A percentile compares a stretch with the other conserved stretches of the same genome.
Evolutionary conservation across 2,888 invertebrate species (phyloP).

Genomic region (Gibbula magus): DNA sequence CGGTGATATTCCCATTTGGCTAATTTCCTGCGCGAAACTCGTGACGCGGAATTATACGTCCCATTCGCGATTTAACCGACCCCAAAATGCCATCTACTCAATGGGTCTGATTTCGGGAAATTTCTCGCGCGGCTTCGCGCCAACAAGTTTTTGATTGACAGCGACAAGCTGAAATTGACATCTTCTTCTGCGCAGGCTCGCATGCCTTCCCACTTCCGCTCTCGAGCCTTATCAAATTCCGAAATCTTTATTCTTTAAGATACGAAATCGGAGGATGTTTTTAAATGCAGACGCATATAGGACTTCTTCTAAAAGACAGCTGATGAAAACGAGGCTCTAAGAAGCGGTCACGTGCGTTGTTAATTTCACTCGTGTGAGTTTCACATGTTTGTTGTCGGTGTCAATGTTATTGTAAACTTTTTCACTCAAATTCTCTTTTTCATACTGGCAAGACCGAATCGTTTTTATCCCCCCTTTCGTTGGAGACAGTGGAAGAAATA

Average conservation of each 20-base stretch:
- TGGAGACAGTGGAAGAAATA: not conserved
- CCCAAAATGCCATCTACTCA: not conserved
- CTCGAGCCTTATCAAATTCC: not conserved
- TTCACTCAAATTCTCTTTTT: not conserved
- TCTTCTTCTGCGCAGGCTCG: not conserved
- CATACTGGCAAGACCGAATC: not conserved
- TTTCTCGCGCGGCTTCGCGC: not conserved
- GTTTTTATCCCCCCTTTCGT: not conserved
- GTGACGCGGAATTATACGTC: not conserved
- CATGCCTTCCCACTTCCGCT: not conserved
- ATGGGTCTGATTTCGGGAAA: conserved; percentile 7
- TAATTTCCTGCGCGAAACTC: not conserved
- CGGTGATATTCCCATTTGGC: not conserved
- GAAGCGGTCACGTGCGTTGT: not conserved
- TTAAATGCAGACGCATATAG: too few species aligned
- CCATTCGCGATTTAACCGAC: not conserved
- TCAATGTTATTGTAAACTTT: conserved; percentile 3
- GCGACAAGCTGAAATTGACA: conserved; percentile 8
- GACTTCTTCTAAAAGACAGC: not conserved
- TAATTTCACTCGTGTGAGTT: not conserved
- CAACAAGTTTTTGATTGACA: not conserved
- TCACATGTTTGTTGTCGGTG: not conserved
- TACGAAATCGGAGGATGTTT: too few species aligned
- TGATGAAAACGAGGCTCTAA: conserved; percentile 3
- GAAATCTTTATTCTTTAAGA: too few species aligned